Evolutionary conservation across 37 sponge, comb jelly and placozoan species (phyloP), one percentile per base, ranked within the genome.

Genomic region (Lycopodina hypogea): DNA sequence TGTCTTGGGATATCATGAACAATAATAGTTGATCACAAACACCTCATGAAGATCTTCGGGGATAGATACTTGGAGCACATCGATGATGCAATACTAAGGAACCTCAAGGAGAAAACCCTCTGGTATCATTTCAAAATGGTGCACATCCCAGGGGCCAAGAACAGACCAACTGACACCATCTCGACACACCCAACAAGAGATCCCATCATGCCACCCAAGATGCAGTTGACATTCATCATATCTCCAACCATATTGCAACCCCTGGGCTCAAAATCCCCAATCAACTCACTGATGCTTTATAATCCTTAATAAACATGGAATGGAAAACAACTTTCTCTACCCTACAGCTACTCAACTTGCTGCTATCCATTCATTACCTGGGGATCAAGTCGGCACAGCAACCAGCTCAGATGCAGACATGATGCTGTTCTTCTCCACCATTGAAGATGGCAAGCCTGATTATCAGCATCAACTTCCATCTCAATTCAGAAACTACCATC

Each of bases 91-190:
- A 60, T 23, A 60, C 61, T 60, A 23, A 60, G 61, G 61, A 60
- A 60, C 61, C 24, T 60, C 19, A 60, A 60, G 24, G n/a, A 60
- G 24, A 60, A 28, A 28, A 60, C 61, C 11, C 61, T 60, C 61
- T 26, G 61, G 24, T 80, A 80, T 50, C 72, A 33, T 7, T 80
- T 80, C 62, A 51, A 51, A 58, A 80, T 80, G 72, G 72, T 80
- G 23, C 81, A 80, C 81, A 80, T 80, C 11, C 81, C 81, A 42
- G 78, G 78, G 2, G 69, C 51, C 78, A 78, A 78, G 37, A 78
- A 78, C 78, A 78, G 40, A 24, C 62, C 24, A 73, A 74, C 42
- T 22, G 71, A 69, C 22, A 40, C 71, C 39, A 22, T 45, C 17
- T 72, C 73, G 28, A 72, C 74, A 45, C 61, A 80, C 73, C 74